Base-by-base conservation (phyloP, 2,113 vertebrate species). In the Hypocryptadius cinnamomeus region DNA sequence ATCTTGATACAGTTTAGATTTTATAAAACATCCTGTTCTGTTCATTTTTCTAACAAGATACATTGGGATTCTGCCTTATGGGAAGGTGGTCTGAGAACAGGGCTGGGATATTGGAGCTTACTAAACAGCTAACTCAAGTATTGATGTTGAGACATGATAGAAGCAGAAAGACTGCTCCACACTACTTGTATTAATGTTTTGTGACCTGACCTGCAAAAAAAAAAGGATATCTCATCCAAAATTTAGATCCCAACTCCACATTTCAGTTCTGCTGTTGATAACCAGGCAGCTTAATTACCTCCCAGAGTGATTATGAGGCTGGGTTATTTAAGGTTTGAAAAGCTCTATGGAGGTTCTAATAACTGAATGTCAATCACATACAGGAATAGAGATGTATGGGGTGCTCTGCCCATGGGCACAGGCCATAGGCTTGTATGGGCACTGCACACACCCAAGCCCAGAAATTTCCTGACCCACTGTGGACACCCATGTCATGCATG, bases 241-340 rank as follows among this genome's bases (percentile, higher is more conserved):
- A 92, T 65, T 79, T 66, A 89, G 86, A 90, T 95, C 69, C 89
- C 51, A 90, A 71, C 76, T 96, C 71, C 39, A 63, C 68, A 39
- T 59, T 70, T 94, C 87, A 71, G 72, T 83, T 94, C 39, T 60
- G 56, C 87, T 59, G 74, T 87, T 92, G 85, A 87, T 96, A 96
- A 89, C 72, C n/a, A 1, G 81, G 74, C 8, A 5, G 87, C 50
- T 95, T 95, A 95, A 94, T 95, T 96, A 95, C 89, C 85, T 95
- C 87, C 94, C 85, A 66, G 87, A 87, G 89, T 60, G 91, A 94
- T 96, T 95, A 95, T 30, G 24, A 85, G 44, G 59, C 82, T 89
- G 56, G 50, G 89, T 96, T 96, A 96, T 94, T 96, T 96, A 96
- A 96, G 82, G 72, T 87, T 96, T 95, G 79, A 92, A 96, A 95